Conservation (phyloP, 2,113 vertebrate genomes). For the Rhinoderma darwinii region DNA sequence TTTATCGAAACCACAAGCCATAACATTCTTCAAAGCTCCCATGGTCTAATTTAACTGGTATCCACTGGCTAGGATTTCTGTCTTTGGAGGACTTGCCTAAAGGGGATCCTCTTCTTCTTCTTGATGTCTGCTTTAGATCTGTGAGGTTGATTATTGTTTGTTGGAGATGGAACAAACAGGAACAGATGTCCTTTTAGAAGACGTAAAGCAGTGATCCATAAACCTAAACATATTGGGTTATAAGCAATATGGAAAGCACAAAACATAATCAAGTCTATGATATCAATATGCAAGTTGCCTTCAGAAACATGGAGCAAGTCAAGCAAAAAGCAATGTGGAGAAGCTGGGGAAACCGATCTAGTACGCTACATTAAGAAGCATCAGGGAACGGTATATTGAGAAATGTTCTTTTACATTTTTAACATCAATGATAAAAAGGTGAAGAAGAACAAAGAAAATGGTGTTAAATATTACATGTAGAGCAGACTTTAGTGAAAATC, state of each 20-base stretch:
- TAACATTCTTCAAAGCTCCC: slow-evolving; percentile 54
- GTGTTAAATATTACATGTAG: background rate
- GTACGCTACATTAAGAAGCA: background rate
- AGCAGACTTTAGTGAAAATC: too few species aligned
- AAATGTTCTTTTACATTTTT: background rate
- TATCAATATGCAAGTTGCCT: background rate
- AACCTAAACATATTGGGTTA: slow-evolving; percentile 36
- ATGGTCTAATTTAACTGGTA: slow-evolving; percentile 33
- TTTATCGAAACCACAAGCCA: slow-evolving; percentile 52
- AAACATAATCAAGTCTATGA: slow-evolving; percentile 35
- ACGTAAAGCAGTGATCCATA: slow-evolving; percentile 34
- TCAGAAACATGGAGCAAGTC: background rate
- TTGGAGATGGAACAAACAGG: slow-evolving; percentile 55
- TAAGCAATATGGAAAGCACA: slow-evolving; percentile 45
- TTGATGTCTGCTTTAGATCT: slow-evolving; percentile 56
- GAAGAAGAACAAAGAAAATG: background rate
- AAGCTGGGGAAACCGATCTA: background rate
- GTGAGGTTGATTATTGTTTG: slow-evolving; percentile 47
- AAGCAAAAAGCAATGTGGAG: background rate
- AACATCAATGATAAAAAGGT: background rate
- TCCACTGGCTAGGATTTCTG: slow-evolving; percentile 51
- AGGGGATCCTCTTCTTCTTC: slow-evolving; percentile 38
- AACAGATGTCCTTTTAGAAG: slow-evolving; percentile 54
- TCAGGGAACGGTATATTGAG: background rate
- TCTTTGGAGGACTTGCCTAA: slow-evolving; percentile 50